Evolutionary conservation across 2,888 invertebrate genomes (phyloP), one percentile per base, ranked within the genome.

Genomic region (Synanthedon andrenaeformis): DNA sequence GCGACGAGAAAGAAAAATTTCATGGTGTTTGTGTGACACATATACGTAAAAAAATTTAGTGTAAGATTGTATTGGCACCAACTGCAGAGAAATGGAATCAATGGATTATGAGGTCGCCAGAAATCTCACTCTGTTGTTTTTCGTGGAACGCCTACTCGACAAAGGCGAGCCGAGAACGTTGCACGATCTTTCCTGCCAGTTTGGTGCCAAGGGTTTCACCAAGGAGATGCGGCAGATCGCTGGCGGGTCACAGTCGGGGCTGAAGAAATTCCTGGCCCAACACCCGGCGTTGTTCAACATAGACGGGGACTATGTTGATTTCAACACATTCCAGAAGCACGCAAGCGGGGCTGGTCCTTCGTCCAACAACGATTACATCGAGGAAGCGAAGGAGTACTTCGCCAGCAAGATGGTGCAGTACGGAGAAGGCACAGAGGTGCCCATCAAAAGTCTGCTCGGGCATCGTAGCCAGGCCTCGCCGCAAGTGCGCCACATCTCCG

Each of bases 151-250:
- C 72, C 91, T 99, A 66, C 92, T 99, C 91, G 98, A 98, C 85
- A 98, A 97, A 89, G 95, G 96, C 68, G 96, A 96, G 79, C 96
- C 97, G 61, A 91, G 98, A 79, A 97, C 97, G 63, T 91, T 99
- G 71, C 98, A 98, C 86, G 99, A 99, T 89, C 91, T 99, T 67
- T 97, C 97, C 78, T 99, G 99, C 84, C 98, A 99, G 87, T 99
- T 99, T 87, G 99, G 99, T 71, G 98, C 98, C 65, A 97, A 98
- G 83, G 98, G 97, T 65, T 99, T 99, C 86, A 98, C 99, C 23
- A 96, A 97, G 88, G 99, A 99, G 89, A 99, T 99, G 98, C 90
- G 97, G 67, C 96, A 96, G 83, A 95, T 96, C 65, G 95, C 95
- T 69, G 95, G 98, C 63, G 97, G 97, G 66, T 97, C 97, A 65